These are phyloP conservation scores for Trichomycterus rosablanca DNA, from an alignment of 2,113 vertebrate species.

Conservation along the genomic window DNA sequence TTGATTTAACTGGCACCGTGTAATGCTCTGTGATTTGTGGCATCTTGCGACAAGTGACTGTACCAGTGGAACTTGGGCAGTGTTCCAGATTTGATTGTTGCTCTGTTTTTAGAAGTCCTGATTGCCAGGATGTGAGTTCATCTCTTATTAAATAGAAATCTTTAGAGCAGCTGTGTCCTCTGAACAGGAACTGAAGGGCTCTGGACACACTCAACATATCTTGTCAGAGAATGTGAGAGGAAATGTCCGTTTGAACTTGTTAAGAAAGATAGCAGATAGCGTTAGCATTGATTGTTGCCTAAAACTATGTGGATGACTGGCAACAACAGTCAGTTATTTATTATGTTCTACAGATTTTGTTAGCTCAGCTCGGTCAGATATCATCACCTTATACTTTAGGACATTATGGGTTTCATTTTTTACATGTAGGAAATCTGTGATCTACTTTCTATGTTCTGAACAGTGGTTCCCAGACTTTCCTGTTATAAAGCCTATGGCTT, in stretches of 20 bases:
- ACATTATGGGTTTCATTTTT: no score
- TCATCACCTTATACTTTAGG: no score
- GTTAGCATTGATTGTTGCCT: no score
- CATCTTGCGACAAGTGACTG: not conserved
- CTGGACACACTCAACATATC: slow-evolving; percentile 37
- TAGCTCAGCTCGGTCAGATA: no score
- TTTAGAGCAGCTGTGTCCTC: slow-evolving; percentile 41
- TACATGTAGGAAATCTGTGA: no score
- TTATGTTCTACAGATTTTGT: no score
- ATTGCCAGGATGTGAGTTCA: slow-evolving; percentile 47
- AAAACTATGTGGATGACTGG: no score
- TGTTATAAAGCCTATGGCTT: no score
- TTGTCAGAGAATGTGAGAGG: slow-evolving; percentile 29
- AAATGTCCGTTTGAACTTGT: slow-evolving; percentile 19
- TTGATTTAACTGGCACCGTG: not conserved
- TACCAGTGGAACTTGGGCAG: slow-evolving; percentile 30
- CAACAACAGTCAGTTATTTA: no score
- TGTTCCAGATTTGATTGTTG: slow-evolving; percentile 37
- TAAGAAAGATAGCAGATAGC: no score
- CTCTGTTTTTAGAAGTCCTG: slow-evolving; percentile 42
- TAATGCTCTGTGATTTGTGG: slow-evolving; percentile 14
- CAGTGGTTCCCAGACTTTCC: no score
- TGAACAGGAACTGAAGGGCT: slow-evolving; percentile 36
- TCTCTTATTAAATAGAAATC: slow-evolving; percentile 38
- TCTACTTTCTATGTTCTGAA: no score